A percentile compares a stretch with the other conserved stretches of the same genome.
Conservation (phyloP, 2,888 invertebrate genomes). For the Eumacrocentrus americanus region DNA sequence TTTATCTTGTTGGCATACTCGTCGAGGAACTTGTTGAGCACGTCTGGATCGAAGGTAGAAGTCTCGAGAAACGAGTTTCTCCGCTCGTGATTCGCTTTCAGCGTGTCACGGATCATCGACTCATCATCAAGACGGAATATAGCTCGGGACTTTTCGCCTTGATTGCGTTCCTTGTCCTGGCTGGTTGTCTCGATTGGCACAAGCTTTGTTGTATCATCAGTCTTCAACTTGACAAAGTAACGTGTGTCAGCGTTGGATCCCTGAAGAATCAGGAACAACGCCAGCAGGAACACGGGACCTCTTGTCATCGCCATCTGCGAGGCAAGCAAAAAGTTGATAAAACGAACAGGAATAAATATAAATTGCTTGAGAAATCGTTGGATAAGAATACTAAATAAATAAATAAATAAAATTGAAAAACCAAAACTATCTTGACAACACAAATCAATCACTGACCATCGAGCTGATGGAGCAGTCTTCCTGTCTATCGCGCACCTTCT, state of each 20-base stretch:
- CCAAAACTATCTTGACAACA: conserved; percentile 5
- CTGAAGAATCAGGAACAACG: conserved; percentile 37
- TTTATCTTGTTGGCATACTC: conserved; percentile 68
- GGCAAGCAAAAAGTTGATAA: conserved; percentile 5
- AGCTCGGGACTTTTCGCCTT: conserved; percentile 32
- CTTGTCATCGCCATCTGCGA: conserved; percentile 49
- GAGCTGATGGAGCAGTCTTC: neutral
- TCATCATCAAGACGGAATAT: conserved; percentile 45
- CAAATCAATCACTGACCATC: conserved; percentile 28
- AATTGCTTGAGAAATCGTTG: too few species aligned
- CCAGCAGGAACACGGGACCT: conserved; percentile 42
- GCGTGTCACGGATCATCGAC: conserved; percentile 42
- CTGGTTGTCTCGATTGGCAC: conserved; percentile 39
- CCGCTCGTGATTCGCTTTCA: conserved; percentile 41
- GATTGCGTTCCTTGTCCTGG: conserved; percentile 31
- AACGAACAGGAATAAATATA: conserved; percentile 23
- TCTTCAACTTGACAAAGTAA: conserved; percentile 40
- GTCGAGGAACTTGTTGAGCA: conserved; percentile 68
- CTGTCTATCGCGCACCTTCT: conserved; percentile 13
- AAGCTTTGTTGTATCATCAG: conserved; percentile 4
- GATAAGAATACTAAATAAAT: too few species aligned
- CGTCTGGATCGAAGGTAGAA: conserved; percentile 65
- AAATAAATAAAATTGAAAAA: conserved; percentile 9
- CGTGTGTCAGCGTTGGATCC: conserved; percentile 38
- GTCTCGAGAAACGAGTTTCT: conserved; percentile 49